Evolutionary conservation across 92 coral and sea anemone genomes (phyloP).

Genomic region (Scolanthus callimorphus): DNA sequence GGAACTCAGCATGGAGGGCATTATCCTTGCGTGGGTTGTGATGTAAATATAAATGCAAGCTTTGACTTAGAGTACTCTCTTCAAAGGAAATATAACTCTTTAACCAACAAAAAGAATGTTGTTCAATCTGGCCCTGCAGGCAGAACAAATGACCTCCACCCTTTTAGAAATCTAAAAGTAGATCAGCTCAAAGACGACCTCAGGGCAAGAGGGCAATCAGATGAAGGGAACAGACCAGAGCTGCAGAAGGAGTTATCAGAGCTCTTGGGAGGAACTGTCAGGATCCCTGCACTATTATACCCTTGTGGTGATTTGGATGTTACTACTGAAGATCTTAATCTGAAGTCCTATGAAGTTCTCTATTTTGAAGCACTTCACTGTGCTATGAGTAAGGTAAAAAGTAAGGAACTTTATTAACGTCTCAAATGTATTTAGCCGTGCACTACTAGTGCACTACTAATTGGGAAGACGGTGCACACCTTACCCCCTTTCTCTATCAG

Average conservation of each 20-base stretch:
- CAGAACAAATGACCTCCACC: neutral
- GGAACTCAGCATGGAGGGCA: constrained; percentile 21
- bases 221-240: neutral
- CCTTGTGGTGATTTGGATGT: neutral
- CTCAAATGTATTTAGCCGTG: too few species aligned
- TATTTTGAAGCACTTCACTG: constrained; percentile 27
- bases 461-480: too few species aligned
- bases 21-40: constrained; percentile 16
- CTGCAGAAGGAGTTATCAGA: constrained; percentile 3
- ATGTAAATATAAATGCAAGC: neutral
- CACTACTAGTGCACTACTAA: too few species aligned
- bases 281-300: constrained; percentile 10
- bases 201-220: constrained; percentile 5
- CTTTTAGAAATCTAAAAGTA: constrained; percentile 13
- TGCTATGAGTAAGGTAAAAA: constrained; percentile 12
- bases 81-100: constrained; percentile 1
- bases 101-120: constrained; percentile 1
- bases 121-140: constrained; percentile 12
- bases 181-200: constrained; percentile 6
- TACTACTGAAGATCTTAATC: constrained; percentile 2
- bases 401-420: too few species aligned
- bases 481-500: too few species aligned
- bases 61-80: neutral
- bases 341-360: constrained; percentile 18
- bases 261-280: constrained; percentile 2